Evolutionary conservation across 2,113 vertebrate genomes (phyloP).

Genomic region (Hippocampus zosterae): DNA sequence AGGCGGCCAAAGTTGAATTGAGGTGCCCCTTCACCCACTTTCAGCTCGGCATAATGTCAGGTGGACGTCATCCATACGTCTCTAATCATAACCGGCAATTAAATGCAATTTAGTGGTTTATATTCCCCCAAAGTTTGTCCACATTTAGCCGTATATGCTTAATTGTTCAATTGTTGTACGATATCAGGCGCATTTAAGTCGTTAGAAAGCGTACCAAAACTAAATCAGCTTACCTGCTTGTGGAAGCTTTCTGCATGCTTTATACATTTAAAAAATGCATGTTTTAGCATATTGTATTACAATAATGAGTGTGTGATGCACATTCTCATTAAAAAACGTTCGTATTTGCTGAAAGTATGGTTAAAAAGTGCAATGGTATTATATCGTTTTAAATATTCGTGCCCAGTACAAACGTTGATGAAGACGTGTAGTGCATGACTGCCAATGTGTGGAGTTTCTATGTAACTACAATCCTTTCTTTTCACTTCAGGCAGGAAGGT

Average conservation of each 20-base stretch:
- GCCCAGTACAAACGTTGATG: not conserved
- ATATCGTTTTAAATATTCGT: not conserved
- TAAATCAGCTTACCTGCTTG: not conserved
- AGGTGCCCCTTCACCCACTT: not conserved
- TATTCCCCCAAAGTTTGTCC: not conserved
- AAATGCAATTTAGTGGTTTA: not conserved
- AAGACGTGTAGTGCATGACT: constrained; percentile 26
- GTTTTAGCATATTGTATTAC: not conserved
- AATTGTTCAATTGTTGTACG: not conserved
- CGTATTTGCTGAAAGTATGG: not conserved
- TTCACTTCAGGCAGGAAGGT: not conserved
- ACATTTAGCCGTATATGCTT: not conserved
- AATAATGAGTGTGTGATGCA: not conserved
- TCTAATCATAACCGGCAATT: not conserved
- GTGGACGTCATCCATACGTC: not conserved
- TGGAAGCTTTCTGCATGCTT: not conserved
- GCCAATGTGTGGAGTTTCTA: constrained; percentile 45
- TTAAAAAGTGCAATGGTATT: not conserved
- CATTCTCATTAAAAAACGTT: not conserved
- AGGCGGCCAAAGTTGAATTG: not conserved
- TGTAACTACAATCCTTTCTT: constrained; percentile 35
- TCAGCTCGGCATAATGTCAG: not conserved
- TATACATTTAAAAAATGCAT: not conserved
- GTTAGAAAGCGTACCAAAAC: not conserved
- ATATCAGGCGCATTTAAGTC: not conserved